Base-by-base conservation (phyloP, 2,888 invertebrate genomes). In the Mellilla xanthometata region DNA sequence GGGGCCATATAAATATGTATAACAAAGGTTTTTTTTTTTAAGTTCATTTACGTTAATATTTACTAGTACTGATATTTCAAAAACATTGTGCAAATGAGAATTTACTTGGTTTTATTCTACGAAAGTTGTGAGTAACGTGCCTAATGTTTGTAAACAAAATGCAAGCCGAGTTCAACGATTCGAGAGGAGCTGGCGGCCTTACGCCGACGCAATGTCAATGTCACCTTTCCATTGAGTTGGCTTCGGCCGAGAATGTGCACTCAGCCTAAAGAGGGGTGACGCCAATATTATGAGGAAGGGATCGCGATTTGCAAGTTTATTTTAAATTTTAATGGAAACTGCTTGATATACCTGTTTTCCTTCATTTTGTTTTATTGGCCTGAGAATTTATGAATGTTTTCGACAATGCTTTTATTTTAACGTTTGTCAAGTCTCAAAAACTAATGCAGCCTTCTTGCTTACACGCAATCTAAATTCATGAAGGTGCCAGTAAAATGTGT, bases 151-250 rank as follows among this genome's bases (percentile, higher is more conserved):
- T 72, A 79, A 79, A 77, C 72, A 77, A 65, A 66, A 61, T 70
- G 60, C 66, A 59, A 60, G 65, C 40, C 52, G 65, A 69, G 81
- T 79, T 83, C 83, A 82, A 76, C 63, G 81, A 58, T 69, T 73
- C 52, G 49, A 50, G 43, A 51, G 57, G 54, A 55, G 36, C 31
- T 28, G 32, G 22, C 32, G 68, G 69, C 62, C 64, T 63, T 54
- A 60, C 56, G 60, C 60, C 50, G 47, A 52, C 49, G 46, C 82
- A 84, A 82, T 81, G 83, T 84, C 85, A 86, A 85, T 85, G 87
- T 85, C 84, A 83, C 81, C 81, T 82, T 74, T 41, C 69, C 68
- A 72, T 62, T 69, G 60, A 59, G 48, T 56, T 38, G 43, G 44
- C 43, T 42, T 39, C 33, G 27, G 10, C 23, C 32, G 41, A 49